A percentile compares a stretch with the other conserved stretches of the same genome.
Evolutionary conservation across 2,113 vertebrate species (phyloP).

Genomic region (Pituophis catenifer): DNA sequence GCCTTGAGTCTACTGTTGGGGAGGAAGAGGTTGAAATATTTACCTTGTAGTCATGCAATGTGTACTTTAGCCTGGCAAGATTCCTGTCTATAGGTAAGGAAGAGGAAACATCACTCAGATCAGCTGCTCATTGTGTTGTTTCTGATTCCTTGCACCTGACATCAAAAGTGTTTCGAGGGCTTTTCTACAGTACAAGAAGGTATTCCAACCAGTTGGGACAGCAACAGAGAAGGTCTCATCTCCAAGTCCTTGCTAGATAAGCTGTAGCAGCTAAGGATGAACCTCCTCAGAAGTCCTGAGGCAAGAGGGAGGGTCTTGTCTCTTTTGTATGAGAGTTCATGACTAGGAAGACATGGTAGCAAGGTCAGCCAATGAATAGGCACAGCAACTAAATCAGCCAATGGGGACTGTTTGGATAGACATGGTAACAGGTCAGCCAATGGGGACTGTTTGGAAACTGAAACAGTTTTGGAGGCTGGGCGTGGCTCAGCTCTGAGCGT

Average conservation of each 20-base stretch:
- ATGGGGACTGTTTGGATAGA: too few species aligned
- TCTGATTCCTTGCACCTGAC: background rate
- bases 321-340: too few species aligned
- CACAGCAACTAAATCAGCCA: too few species aligned
- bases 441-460: too few species aligned
- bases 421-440: too few species aligned
- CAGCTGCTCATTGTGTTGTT: background rate
- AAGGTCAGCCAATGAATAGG: too few species aligned
- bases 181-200: background rate
- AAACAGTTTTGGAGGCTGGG: too few species aligned
- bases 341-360: too few species aligned
- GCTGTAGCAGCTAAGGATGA: background rate
- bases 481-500: too few species aligned
- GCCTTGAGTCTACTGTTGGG: background rate
- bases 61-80: background rate
- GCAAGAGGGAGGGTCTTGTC: background rate
- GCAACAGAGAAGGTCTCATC: background rate
- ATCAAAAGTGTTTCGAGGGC: background rate
- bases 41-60: background rate
- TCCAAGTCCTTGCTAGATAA: background rate
- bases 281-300: background rate
- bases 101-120: background rate
- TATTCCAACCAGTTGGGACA: background rate
- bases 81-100: background rate
- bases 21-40: background rate